Base-by-base conservation (phyloP, 37 sponge, comb jelly and placozoan genomes). In the Theonella swinhoei region DNA sequence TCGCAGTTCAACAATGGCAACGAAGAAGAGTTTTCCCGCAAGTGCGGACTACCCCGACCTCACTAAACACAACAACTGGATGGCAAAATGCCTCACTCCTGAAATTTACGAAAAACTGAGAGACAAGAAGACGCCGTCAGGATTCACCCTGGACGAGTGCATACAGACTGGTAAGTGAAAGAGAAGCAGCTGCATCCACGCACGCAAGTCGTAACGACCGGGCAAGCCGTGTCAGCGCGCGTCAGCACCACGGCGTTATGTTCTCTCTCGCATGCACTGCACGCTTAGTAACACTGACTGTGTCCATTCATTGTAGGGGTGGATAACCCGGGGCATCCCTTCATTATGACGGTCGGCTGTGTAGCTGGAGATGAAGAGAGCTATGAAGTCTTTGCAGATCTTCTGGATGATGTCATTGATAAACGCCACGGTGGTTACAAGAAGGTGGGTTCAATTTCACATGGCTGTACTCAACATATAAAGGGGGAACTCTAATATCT, bases 361-460 rank as follows among this genome's bases (percentile, higher is more conserved):
- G 85, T 85, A 25, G 85, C 85, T 41, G 90, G 90, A 31, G 90
- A 89, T 80, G 90, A 89, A 42, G 90, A 89, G 60, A 54, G 64
- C 34, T 90, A 90, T 37, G 62, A 60, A n/a, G 47, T 74, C 20
- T 90, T 90, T 70, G 81, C 76, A 33, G 85, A 85, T 20, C 80
- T 90, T 0, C n/a, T 85, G 39, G 82, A 90, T 41, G 75, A 78
- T 33, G 62, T 90, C 60, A 90, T 90, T 58, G 86, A 90, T 8
- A 75, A 40, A 8, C 68, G 86, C 4, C 91, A 90, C 60, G 47
- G 42, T 34, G 91, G 91, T 1, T 90, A 83, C 66, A 54, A 62
- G 19, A 79, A 80, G 78, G 67, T 73, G 20, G 29, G n/a, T n/a
- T n/a, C n/a, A n/a, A n/a, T n/a, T n/a, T n/a, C n/a, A n/a, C n/a